Conservation (phyloP, 2,797 vertebrate genomes). For the Helarctos malayanus region DNA sequence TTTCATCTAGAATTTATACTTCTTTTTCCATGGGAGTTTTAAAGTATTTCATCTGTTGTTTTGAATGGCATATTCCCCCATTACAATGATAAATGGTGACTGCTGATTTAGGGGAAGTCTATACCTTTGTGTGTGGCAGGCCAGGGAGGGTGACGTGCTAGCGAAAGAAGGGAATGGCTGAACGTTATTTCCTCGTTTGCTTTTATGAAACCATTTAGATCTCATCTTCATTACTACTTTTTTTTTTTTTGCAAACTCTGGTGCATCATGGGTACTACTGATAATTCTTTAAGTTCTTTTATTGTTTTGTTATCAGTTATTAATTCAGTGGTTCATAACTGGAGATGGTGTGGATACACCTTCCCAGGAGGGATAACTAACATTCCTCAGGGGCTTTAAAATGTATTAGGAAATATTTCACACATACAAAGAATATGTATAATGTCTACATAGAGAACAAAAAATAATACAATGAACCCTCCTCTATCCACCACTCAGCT, state of each 20-base stretch:
- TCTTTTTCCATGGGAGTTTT: not conserved
- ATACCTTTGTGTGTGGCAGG: not conserved
- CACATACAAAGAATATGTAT: not conserved
- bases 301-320: constrained; percentile 42
- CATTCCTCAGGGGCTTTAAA: constrained; percentile 6
- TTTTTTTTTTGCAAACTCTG: constrained; percentile 4
- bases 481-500: not conserved
- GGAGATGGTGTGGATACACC: not conserved
- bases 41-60: not conserved
- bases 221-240: not conserved
- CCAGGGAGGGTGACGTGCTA: not conserved
- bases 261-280: not conserved
- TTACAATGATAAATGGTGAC: not conserved
- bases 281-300: not conserved
- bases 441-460: not conserved
- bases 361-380: constrained; percentile 42
- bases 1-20: constrained; percentile 3
- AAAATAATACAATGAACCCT: not conserved
- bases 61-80: not conserved
- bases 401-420: not conserved
- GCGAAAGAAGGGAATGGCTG: not conserved
- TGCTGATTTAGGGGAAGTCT: not conserved
- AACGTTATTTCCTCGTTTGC: not conserved
- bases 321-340: constrained; percentile 54
- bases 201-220: not conserved